phyloP scores from a whole-genome alignment of 2,113 vertebrate genomes.

The Sialia sialis region DNA sequence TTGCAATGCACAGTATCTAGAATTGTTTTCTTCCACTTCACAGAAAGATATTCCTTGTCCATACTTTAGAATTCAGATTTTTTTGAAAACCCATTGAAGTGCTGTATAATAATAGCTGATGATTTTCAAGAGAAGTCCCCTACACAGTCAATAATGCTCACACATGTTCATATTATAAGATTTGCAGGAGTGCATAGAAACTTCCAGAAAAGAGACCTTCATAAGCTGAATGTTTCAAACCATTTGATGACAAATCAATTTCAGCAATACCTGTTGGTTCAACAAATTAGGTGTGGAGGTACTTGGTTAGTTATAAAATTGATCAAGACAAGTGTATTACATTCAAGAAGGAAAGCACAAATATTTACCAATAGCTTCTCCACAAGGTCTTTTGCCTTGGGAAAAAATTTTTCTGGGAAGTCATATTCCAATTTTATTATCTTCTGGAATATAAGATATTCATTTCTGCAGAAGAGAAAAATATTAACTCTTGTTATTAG shows the following conservation, averaged over 20 bases:
- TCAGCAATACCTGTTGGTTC: neutral
- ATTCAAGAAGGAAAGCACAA: neutral
- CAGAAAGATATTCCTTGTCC: neutral
- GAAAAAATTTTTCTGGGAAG: conserved; percentile 99
- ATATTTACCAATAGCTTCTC: conserved; percentile 90
- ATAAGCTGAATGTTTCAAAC: neutral
- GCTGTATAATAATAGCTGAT: neutral
- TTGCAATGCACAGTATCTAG: neutral
- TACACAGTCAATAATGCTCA: neutral
- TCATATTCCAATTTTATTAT: conserved; percentile 99
- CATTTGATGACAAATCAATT: neutral
- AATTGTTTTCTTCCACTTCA: neutral
- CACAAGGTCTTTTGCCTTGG: conserved; percentile 97
- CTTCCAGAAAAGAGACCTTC: neutral
- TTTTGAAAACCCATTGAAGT: neutral
- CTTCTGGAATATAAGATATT: conserved; percentile 99
- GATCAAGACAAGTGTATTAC: neutral
- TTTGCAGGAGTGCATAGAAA: neutral
- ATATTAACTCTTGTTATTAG: neutral
- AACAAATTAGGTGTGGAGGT: neutral
- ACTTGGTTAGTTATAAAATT: neutral
- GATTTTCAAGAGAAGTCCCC: neutral
- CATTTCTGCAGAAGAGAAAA: conserved; percentile 82
- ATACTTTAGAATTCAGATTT: neutral
- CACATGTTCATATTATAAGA: neutral